Evolutionary conservation across 2,797 vertebrate genomes (phyloP), one percentile per base, ranked within the genome.

Genomic region (Fistularia tabacaria): DNA sequence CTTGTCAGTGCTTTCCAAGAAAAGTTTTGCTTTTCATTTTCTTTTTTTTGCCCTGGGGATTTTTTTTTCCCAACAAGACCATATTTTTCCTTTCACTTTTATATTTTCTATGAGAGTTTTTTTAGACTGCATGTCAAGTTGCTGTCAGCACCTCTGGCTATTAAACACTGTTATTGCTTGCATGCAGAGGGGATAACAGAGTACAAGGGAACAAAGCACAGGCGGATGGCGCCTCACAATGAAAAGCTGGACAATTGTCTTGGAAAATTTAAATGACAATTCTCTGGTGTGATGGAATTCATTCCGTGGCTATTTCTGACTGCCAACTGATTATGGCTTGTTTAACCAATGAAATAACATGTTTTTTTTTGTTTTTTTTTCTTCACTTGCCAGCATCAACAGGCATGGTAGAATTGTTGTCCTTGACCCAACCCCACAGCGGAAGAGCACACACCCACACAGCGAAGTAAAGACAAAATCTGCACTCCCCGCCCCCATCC

Each of bases 101-200:
- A 43, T 68, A 45, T 61, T 64, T 40, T 49, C 41, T 73, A 45
- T 3, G 11, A 25, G 25, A 25, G 25, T 40, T 61, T 46, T 66
- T 59, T 74, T 67, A 44, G 51, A 54, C 72, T 57, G 63, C 50
- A 62, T 51, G 68, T 41, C 36, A 61, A 77, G 58, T 50, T 67
- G 66, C 64, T 71, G 63, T 67, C n/a, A 14, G 55, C 66, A 80
- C 75, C 75, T 57, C 56, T 0, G 77, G 82, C 79, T 71, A 46
- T 46, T 6, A 46, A 7, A 14, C n/a, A 7, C n/a, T 58, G 74
- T 7, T 46, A 39, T 57, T 46, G 64, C 1, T 7, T 37, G 66
- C 11, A 38, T 64, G 59, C 57, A 50, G 41, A 7, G 47, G 36
- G 57, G 64, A 56, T 54, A 13, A 65, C 14, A 54, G 36, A 52